Conservation (phyloP, 1,140 invertebrate species). For the Cherax quadricarinatus region DNA sequence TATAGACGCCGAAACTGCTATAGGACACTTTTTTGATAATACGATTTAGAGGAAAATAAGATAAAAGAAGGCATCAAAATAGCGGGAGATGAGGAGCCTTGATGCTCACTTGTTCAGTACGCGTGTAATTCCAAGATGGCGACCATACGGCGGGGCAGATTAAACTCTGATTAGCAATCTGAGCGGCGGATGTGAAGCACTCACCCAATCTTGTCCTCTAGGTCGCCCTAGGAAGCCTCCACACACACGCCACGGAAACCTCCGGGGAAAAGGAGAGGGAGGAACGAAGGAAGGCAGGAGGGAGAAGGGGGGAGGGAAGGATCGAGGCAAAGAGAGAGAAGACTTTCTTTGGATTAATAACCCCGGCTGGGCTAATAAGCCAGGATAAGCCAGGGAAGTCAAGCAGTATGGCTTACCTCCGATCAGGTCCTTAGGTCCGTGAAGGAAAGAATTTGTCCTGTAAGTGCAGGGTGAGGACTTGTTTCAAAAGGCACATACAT, state of each 20-base stretch:
- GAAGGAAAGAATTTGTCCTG: too few relatives aligned
- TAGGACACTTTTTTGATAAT: too few relatives aligned
- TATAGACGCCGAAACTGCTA: too few relatives aligned
- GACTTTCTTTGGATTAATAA: too few relatives aligned
- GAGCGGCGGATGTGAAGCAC: conserved; percentile 55
- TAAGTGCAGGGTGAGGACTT: too few relatives aligned
- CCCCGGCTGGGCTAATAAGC: too few relatives aligned
- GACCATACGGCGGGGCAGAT: conserved; percentile 57
- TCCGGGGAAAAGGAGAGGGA: neutral
- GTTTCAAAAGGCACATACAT: too few relatives aligned
- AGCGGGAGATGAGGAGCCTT: neutral
- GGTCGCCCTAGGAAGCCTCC: neutral
- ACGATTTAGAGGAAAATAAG: neutral
- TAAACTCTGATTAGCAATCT: conserved; percentile 67
- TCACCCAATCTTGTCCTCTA: conserved; percentile 38
- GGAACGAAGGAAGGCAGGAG: neutral
- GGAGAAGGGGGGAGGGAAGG: conserved; percentile 8
- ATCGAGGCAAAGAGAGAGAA: conserved; percentile 19
- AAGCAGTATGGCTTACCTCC: too few relatives aligned
- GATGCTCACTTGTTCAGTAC: conserved; percentile 61
- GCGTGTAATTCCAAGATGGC: conserved; percentile 69
- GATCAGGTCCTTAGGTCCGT: too few relatives aligned
- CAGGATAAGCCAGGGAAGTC: too few relatives aligned
- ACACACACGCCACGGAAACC: neutral
- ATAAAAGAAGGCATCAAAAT: too few relatives aligned